These are phyloP conservation scores for Diadromus collaris DNA, from an alignment of 2,888 invertebrate species.

Conservation along the genomic window DNA sequence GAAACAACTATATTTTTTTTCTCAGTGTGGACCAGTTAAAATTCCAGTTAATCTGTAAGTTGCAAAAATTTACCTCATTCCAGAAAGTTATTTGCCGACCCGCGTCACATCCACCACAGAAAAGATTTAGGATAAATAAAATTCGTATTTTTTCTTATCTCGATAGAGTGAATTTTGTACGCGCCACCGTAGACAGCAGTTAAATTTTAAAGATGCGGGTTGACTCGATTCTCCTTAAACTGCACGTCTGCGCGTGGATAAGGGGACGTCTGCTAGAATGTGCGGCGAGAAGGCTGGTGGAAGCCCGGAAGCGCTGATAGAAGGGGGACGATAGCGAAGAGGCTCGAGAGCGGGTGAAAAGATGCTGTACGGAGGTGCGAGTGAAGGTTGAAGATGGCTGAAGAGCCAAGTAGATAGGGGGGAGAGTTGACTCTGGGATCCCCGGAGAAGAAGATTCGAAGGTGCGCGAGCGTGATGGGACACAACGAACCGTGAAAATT, in stretches of 20 bases:
- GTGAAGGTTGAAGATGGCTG: conserved; percentile 10
- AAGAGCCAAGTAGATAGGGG: conserved; percentile 4
- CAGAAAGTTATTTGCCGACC: not conserved
- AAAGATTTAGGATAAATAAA: not conserved
- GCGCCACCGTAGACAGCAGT: not conserved
- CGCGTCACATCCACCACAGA: not conserved
- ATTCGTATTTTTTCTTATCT: not conserved
- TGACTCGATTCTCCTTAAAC: conserved; percentile 21
- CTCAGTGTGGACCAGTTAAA: no score
- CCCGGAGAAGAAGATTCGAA: conserved; percentile 51
- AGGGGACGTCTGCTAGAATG: not conserved
- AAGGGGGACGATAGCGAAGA: conserved; percentile 6
- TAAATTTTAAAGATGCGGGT: conserved; percentile 8
- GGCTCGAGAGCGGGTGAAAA: conserved; percentile 18
- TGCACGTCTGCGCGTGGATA: conserved; percentile 1
- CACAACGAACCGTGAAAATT: conserved; percentile 59
- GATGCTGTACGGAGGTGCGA: conserved; percentile 11
- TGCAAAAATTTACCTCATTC: not conserved
- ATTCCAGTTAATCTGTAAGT: no score
- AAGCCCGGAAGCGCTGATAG: conserved; percentile 6
- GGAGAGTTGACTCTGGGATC: conserved; percentile 9
- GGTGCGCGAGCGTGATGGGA: conserved; percentile 58
- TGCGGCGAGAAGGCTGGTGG: not conserved
- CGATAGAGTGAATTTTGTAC: not conserved
- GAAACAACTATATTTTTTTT: no score